phyloP scores from a whole-genome alignment of 2,888 invertebrate species.

The Drosophila macrospina region DNA sequence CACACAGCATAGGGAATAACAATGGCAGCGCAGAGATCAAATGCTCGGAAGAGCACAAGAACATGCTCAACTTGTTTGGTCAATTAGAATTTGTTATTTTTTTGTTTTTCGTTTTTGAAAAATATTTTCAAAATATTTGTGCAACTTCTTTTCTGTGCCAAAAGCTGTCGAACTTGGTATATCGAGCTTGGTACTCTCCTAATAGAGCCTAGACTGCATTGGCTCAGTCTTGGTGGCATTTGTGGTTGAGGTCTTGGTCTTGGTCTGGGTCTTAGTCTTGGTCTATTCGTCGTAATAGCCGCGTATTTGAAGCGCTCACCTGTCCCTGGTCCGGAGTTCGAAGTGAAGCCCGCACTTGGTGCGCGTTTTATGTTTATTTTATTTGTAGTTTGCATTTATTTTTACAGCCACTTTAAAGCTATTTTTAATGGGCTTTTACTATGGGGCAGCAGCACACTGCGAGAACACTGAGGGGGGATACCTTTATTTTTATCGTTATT shows the following conservation, averaged over 20 bases:
- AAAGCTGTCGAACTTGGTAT: neutral
- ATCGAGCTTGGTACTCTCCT: neutral
- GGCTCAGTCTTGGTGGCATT: too few species aligned
- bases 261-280: neutral
- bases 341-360: constrained; percentile 72
- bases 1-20: neutral
- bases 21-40: neutral
- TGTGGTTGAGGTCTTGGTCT: neutral
- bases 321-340: constrained; percentile 6
- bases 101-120: neutral
- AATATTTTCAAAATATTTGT: neutral
- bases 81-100: too few species aligned
- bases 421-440: constrained; percentile 78
- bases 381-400: constrained; percentile 75
- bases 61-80: too few species aligned
- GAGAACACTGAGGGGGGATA: constrained; percentile 7
- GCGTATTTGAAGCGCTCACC: constrained; percentile 16
- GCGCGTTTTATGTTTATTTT: constrained; percentile 75
- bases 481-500: constrained; percentile 41
- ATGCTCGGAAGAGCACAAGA: too few species aligned
- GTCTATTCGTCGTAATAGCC: constrained; percentile 7
- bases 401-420: constrained; percentile 76
- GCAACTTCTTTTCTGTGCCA: neutral
- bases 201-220: neutral
- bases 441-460: constrained; percentile 1